Conservation (phyloP, 2,113 vertebrate genomes). For the Hystrix brachyura region DNA sequence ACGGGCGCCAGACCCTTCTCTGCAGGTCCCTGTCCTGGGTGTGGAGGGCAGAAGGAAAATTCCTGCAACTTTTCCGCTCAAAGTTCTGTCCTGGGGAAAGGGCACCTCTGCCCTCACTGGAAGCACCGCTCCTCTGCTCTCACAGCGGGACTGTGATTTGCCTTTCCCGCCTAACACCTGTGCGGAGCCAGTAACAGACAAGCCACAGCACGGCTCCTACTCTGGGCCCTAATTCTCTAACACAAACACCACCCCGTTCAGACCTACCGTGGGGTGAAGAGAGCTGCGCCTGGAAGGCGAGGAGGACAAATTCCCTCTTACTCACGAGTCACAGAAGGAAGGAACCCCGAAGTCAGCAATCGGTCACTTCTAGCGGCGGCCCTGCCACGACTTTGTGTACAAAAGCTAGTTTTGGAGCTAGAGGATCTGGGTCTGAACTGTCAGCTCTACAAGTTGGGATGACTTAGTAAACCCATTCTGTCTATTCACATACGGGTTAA, state of each 20-base stretch:
- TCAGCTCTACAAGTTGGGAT: not conserved
- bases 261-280: not conserved
- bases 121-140: not conserved
- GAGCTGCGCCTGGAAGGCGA: not conserved
- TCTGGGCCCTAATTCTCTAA: not conserved
- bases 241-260: not conserved
- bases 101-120: fast-evolving
- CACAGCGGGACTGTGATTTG: not conserved
- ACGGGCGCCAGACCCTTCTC: not conserved
- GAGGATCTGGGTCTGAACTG: not conserved
- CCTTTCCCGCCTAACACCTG: not conserved
- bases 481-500: not conserved
- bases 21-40: not conserved
- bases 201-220: not conserved
- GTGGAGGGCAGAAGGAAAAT: not conserved
- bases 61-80: not conserved
- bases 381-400: not conserved
- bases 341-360: not conserved
- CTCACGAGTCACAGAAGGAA: not conserved
- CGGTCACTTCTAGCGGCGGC: not conserved
- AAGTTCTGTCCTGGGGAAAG: not conserved
- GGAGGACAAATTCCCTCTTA: not conserved
- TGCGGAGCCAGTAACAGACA: not conserved
- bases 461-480: not conserved
- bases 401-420: not conserved